Conservation (phyloP, 2,113 vertebrate species). For the Pollimyrus isidori region DNA sequence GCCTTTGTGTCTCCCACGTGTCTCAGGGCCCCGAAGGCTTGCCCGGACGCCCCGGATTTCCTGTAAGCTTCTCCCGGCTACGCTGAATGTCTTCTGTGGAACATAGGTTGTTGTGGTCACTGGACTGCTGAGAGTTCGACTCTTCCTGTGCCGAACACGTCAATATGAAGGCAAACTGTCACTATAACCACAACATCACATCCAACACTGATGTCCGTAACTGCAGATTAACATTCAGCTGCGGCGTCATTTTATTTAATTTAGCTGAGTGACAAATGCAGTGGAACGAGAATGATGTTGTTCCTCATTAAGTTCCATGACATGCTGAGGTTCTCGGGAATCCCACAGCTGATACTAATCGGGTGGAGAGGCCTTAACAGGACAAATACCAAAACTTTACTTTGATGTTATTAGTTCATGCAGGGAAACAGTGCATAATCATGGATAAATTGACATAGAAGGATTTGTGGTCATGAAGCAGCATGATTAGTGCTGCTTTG, state of each 20-base stretch:
- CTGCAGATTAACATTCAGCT: background rate
- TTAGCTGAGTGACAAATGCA: background rate
- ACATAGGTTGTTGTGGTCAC: background rate
- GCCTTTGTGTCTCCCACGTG: slow-evolving; percentile 33
- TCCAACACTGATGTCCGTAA: background rate
- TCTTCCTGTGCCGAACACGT: background rate
- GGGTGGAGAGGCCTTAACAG: background rate
- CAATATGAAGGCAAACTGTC: background rate
- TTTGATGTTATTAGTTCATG: background rate
- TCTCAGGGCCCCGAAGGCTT: slow-evolving; percentile 76
- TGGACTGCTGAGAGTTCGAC: background rate
- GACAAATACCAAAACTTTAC: background rate
- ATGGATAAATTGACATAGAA: background rate
- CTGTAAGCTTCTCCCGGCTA: slow-evolving; percentile 59
- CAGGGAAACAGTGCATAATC: too few relatives aligned
- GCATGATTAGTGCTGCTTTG: background rate
- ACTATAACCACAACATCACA: background rate
- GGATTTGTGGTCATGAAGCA: background rate
- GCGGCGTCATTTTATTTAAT: background rate
- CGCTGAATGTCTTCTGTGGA: background rate
- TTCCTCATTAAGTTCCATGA: background rate
- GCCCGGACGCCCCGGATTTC: slow-evolving; percentile 78
- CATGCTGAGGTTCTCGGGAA: background rate
- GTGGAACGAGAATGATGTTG: background rate
- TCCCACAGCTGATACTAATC: background rate